Evolutionary conservation across 2,113 vertebrate genomes (phyloP), one percentile per base, ranked within the genome.

Genomic region (Phalacrocorax aristotelis): DNA sequence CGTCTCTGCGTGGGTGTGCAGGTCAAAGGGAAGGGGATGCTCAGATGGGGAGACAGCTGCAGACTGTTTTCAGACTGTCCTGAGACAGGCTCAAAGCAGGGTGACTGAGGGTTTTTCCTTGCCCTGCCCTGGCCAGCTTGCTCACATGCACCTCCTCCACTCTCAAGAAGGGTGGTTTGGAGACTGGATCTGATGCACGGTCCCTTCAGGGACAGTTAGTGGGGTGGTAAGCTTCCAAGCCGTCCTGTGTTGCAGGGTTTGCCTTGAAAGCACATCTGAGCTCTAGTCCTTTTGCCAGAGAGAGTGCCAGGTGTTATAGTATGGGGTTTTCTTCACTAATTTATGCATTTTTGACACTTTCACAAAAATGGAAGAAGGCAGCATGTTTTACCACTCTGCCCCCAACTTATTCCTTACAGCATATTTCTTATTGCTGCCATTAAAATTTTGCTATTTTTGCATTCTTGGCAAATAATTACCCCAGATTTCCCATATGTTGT

Each of bases 401-500:
- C 77, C 22, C 10, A 61, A 13, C 81, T 93, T 87, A 40, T 5
- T 89, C 69, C 69, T 92, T 89, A 48, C 29, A 84, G 77, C 36
- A 5, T 36, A 38, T 93, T 94, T 87, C 65, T 95, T 84, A 68
- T 38, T 62, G 74, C 81, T 69, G 46, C 91, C 87, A 91, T 94
- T 87, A 90, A 57, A 77, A 40, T 85, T 95, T 85, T 93, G 49
- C 87, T 91, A 77, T 91, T 97, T 95, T 95, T 21, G 5, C 81
- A 95, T 89, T 90, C 78, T 90, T 96, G 94, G 95, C 93, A 95
- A 70, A 87, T 52, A 65, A 57, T 83, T 76, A 27, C 83, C 91
- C 62, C 62, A 70, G 66, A 72, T 93, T 87, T 87, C 95, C 91
- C 91, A 93, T 91, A 95, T 97, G 92, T 84, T 96, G 86, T 96